These are phyloP conservation scores for Carollia perspicillata DNA, from an alignment of 2,113 vertebrate species.

Conservation along the genomic window DNA sequence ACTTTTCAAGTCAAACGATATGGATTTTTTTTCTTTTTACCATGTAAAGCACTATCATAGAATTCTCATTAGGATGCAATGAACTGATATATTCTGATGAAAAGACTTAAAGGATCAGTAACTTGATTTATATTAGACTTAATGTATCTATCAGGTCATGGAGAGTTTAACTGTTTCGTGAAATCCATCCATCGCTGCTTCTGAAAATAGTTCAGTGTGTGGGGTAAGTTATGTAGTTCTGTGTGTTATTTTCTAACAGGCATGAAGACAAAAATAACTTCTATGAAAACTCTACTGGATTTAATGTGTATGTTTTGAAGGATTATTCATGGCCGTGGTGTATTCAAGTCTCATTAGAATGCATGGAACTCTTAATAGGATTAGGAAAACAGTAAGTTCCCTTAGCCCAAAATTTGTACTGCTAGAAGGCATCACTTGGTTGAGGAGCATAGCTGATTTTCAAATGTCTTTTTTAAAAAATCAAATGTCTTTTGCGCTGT, in stretches of 20 bases:
- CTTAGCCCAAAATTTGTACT: not conserved
- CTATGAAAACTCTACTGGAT: not conserved
- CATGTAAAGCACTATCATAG: not conserved
- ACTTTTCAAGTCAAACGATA: not conserved
- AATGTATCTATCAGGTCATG: not conserved
- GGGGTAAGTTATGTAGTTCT: not conserved
- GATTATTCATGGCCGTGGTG: not conserved
- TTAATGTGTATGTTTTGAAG: not conserved
- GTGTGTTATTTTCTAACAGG: not conserved
- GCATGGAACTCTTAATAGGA: not conserved
- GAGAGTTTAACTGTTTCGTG: not conserved
- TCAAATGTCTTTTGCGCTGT: not conserved
- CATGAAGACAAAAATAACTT: not conserved
- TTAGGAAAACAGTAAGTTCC: not conserved
- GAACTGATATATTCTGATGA: not conserved
- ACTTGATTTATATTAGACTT: not conserved
- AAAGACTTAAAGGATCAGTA: slow-evolving; percentile 6
- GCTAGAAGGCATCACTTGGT: not conserved
- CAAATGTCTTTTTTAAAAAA: not conserved
- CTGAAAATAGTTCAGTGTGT: slow-evolving; percentile 2
- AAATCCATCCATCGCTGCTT: not conserved
- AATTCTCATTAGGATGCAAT: not conserved
- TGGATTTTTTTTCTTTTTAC: not conserved
- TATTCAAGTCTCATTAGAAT: not conserved
- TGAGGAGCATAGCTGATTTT: not conserved